Percentiles rank a stretch among this genome's conserved stretches.
Conservation (phyloP, 2,113 vertebrate species). For the Erythrolamprus reginae region DNA sequence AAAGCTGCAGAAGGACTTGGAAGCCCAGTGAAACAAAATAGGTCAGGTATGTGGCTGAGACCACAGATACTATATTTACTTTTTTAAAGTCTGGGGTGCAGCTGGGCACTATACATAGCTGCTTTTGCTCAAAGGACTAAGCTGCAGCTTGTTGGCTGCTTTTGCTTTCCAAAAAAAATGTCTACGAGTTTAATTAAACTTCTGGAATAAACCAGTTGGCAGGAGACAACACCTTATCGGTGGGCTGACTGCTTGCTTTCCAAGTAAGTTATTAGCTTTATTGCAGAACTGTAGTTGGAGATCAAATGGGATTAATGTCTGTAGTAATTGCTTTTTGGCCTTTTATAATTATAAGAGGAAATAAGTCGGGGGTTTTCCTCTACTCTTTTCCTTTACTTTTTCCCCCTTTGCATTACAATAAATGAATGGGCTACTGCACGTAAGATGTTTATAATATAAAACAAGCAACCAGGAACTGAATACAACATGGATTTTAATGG, state of each 20-base stretch:
- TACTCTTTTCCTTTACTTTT: neutral
- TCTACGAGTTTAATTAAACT: conserved; percentile 41
- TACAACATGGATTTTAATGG: neutral
- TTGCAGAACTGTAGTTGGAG: neutral
- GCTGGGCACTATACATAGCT: conserved; percentile 56
- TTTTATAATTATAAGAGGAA: neutral
- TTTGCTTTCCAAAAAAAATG: conserved; percentile 48
- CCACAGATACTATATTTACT: conserved; percentile 68
- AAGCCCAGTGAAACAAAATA: conserved; percentile 33
- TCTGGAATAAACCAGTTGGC: conserved; percentile 2
- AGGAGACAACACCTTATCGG: conserved; percentile 24
- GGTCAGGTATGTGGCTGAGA: conserved; percentile 52
- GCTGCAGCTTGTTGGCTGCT: conserved; percentile 37
- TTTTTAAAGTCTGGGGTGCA: conserved; percentile 41
- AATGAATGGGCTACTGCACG: neutral
- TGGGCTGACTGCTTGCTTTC: conserved; percentile 16
- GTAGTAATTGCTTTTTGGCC: neutral
- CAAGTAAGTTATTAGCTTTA: conserved; percentile 59
- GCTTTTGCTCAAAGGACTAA: conserved; percentile 39
- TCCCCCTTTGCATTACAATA: neutral
- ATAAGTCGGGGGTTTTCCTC: neutral
- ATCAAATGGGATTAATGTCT: neutral
- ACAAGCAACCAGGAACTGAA: neutral
- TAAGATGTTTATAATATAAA: neutral
- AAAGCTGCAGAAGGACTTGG: conserved; percentile 23